These are phyloP conservation scores for Sylvilagus floridanus DNA, from an alignment of 2,797 vertebrate species.

Conservation along the genomic window DNA sequence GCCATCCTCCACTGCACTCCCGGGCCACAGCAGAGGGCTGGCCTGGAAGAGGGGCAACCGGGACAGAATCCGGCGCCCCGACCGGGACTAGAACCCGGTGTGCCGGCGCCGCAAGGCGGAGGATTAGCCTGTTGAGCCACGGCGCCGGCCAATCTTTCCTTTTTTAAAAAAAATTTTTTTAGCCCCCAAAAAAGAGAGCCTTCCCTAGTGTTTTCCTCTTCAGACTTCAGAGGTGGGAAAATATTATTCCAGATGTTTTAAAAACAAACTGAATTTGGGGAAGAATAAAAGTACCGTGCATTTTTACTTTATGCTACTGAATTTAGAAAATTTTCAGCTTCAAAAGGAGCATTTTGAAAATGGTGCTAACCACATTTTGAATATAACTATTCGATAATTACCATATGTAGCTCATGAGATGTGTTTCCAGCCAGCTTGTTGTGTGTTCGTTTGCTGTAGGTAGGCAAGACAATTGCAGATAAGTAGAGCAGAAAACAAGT, in stretches of 20 bases:
- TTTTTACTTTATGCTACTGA: slow-evolving; percentile 52
- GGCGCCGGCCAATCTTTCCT: neutral
- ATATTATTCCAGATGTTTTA: slow-evolving; percentile 45
- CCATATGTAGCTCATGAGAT: neutral
- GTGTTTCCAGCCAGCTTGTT: slow-evolving; percentile 49
- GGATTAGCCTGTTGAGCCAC: too few species aligned
- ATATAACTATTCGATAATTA: slow-evolving; percentile 21
- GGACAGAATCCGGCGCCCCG: too few species aligned
- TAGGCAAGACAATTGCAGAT: slow-evolving; percentile 43
- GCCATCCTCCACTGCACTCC: too few species aligned
- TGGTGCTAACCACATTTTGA: slow-evolving; percentile 8
- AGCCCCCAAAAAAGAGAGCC: neutral
- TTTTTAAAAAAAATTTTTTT: neutral
- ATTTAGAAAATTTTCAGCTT: slow-evolving; percentile 54
- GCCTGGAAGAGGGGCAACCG: too few species aligned
- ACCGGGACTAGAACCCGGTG: too few species aligned
- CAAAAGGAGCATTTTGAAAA: slow-evolving; percentile 58
- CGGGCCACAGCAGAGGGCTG: too few species aligned
- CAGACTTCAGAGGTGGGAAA: slow-evolving; percentile 8
- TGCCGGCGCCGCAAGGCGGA: too few species aligned
- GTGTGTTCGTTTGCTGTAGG: neutral
- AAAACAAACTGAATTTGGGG: slow-evolving; percentile 55
- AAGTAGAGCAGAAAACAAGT: slow-evolving; percentile 71
- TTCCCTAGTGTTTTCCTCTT: neutral
- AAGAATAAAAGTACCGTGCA: slow-evolving; percentile 31